Conservation (phyloP, 2,113 vertebrate species). For the Podarcis raffonei region DNA sequence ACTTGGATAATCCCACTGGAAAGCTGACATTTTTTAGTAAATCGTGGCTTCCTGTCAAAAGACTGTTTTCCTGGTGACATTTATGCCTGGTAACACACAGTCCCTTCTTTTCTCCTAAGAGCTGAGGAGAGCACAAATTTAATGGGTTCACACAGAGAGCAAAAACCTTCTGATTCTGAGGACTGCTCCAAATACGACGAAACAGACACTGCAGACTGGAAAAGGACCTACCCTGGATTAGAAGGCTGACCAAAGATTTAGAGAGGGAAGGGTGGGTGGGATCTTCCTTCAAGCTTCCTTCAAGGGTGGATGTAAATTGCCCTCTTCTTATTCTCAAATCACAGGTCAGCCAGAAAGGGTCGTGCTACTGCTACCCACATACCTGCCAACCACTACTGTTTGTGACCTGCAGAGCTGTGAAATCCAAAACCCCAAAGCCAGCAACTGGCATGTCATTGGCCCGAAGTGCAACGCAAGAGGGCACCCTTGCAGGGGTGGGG, state of each 20-base stretch:
- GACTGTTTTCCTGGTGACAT: constrained; percentile 14
- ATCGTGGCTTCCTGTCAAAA: constrained; percentile 45
- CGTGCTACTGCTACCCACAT: neutral
- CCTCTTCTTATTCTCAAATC: neutral
- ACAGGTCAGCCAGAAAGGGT: neutral
- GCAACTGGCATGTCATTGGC: neutral
- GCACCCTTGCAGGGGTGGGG: too few relatives aligned
- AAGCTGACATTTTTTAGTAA: constrained; percentile 52
- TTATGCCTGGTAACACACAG: constrained; percentile 27
- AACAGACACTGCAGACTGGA: neutral
- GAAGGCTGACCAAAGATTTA: neutral
- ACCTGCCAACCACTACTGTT: neutral
- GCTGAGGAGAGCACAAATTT: neutral
- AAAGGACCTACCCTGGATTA: neutral
- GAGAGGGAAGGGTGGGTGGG: neutral
- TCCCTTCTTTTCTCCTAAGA: constrained; percentile 24
- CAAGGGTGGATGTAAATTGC: too few relatives aligned
- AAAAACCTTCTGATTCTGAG: constrained; percentile 27
- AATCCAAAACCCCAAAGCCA: neutral
- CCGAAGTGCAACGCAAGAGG: neutral
- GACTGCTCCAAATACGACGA: neutral
- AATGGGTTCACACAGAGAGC: neutral
- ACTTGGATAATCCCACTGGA: constrained; percentile 42
- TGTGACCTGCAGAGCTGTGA: neutral
- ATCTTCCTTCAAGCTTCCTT: neutral